A percentile compares a stretch with the other conserved stretches of the same genome.
Evolutionary conservation across 2,888 invertebrate species (phyloP).

Genomic region (Nomada flava): DNA sequence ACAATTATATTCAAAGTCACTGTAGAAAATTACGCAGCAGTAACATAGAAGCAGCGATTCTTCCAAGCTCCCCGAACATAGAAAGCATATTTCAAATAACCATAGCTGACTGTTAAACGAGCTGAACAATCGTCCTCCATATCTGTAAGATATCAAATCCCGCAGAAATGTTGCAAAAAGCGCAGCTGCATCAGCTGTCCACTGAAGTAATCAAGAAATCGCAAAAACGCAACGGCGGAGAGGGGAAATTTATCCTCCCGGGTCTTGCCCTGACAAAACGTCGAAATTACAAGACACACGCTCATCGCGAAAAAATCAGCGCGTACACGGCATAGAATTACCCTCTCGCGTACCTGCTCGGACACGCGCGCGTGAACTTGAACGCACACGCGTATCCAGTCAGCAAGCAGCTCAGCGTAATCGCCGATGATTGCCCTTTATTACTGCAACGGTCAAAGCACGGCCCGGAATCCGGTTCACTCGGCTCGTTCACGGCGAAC

Average conservation of each 20-base stretch:
- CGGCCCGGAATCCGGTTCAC: slow-evolving; percentile 78
- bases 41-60: too few species aligned
- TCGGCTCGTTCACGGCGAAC: slow-evolving; percentile 63
- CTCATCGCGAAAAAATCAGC: slow-evolving; percentile 13
- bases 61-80: too few species aligned
- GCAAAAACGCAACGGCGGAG: not conserved
- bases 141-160: too few species aligned
- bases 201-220: not conserved
- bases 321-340: slow-evolving; percentile 34
- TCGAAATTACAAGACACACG: slow-evolving; percentile 29
- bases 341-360: slow-evolving; percentile 14
- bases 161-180: too few species aligned
- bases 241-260: slow-evolving; percentile 13
- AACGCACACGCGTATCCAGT: slow-evolving; percentile 51
- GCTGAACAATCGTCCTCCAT: too few species aligned
- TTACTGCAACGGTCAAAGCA: slow-evolving; percentile 81
- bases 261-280: slow-evolving; percentile 6
- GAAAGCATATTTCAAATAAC: too few species aligned
- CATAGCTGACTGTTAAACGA: too few species aligned
- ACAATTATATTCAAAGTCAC: too few species aligned
- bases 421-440: slow-evolving; percentile 82
- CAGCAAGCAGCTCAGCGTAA: slow-evolving; percentile 76
- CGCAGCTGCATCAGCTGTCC: not conserved
- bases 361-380: slow-evolving; percentile 32
- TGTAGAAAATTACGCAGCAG: too few species aligned